phyloP scores from a whole-genome alignment of 2,113 vertebrate genomes.

The Psettodes erumei region DNA sequence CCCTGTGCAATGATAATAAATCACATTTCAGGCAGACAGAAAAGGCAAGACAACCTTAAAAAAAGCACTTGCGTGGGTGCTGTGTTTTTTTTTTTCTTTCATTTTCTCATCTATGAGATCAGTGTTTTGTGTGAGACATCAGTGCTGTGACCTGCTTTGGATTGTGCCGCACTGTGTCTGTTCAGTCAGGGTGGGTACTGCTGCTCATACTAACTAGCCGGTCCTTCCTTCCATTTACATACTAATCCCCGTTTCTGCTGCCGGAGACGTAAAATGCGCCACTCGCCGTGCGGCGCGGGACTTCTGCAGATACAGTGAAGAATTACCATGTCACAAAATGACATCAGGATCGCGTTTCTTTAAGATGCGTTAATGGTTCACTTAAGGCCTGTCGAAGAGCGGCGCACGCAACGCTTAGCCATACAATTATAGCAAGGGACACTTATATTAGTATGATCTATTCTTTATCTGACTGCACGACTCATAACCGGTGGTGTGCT shows the following conservation, averaged over 20 bases:
- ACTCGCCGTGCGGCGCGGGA: constrained; percentile 3
- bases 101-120: too few species aligned
- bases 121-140: neutral
- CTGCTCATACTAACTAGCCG: constrained; percentile 27
- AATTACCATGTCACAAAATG: neutral
- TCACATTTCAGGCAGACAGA: neutral
- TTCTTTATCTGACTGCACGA: neutral
- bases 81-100: too few species aligned
- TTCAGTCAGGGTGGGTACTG: neutral
- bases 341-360: neutral
- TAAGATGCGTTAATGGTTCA: neutral
- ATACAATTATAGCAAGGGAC: neutral
- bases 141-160: constrained; percentile 7
- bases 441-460: neutral
- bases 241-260: constrained; percentile 16
- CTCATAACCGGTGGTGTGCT: neutral
- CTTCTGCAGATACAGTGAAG: neutral
- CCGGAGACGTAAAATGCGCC: neutral
- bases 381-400: neutral
- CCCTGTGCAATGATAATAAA: neutral
- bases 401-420: neutral
- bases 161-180: constrained; percentile 1
- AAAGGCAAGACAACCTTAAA: neutral
- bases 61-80: neutral
- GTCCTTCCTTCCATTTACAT: constrained; percentile 14